These are phyloP conservation scores for Harmothoe impar DNA, from an alignment of 2,888 invertebrate species.

Conservation along the genomic window DNA sequence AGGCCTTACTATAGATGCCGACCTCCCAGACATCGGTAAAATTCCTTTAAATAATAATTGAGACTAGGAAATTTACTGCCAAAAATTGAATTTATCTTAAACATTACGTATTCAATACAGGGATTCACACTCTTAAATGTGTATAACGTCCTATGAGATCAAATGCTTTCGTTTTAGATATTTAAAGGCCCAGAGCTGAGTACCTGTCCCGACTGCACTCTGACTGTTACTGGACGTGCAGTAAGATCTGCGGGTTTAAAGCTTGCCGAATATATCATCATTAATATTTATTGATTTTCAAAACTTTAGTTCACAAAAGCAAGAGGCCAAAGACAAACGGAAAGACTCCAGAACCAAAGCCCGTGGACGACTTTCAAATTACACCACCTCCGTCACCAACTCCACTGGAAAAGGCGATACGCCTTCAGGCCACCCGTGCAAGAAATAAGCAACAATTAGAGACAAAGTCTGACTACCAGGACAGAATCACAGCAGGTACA, in stretches of 20 bases:
- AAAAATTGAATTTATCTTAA: too few species aligned
- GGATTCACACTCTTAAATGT: too few species aligned
- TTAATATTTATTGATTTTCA: not conserved
- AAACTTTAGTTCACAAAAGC: constrained; percentile 19
- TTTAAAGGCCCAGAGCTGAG: too few species aligned
- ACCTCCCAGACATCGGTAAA: constrained; percentile 65
- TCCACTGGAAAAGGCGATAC: not conserved
- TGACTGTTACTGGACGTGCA: too few species aligned
- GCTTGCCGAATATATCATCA: too few species aligned
- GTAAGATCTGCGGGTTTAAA: too few species aligned
- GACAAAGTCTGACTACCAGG: constrained; percentile 32
- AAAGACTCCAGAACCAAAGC: not conserved
- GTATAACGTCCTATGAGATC: too few species aligned
- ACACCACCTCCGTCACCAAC: constrained; percentile 67
- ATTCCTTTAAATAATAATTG: not conserved
- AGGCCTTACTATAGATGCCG: constrained; percentile 34
- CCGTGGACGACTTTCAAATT: constrained; percentile 73
- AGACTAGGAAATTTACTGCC: not conserved
- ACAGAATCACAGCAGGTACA: constrained; percentile 56
- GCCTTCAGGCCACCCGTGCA: not conserved
- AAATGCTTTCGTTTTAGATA: too few species aligned
- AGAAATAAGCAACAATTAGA: not conserved
- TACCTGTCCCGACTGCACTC: too few species aligned
- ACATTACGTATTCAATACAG: too few species aligned
- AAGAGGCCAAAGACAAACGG: constrained; percentile 15